Evolutionary conservation across 2,888 invertebrate species (phyloP).

Genomic region (Metellina segmentata): DNA sequence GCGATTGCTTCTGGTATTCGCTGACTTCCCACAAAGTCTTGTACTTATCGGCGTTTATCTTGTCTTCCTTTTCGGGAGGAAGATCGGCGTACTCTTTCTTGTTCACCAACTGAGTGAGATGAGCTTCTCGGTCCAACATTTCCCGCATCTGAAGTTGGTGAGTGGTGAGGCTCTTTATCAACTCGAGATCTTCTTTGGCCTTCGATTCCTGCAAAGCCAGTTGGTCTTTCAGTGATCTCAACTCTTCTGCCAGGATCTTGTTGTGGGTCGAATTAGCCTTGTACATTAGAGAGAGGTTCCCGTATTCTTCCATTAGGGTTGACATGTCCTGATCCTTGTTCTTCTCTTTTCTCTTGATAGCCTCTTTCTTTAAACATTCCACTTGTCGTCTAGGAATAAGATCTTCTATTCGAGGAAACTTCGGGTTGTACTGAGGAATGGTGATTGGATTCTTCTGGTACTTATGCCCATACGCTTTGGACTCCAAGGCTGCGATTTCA

Average conservation of each 20-base stretch:
- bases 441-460: slow-evolving; percentile 51
- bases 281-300: slow-evolving; percentile 47
- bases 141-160: slow-evolving; percentile 59
- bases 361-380: slow-evolving; percentile 24
- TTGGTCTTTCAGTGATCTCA: slow-evolving; percentile 48
- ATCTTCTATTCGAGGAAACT: slow-evolving; percentile 42
- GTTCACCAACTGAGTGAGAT: slow-evolving; percentile 22
- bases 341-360: slow-evolving; percentile 4
- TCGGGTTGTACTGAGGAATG: slow-evolving; percentile 52
- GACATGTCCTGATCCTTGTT: slow-evolving; percentile 13
- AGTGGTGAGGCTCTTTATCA: slow-evolving; percentile 31
- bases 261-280: slow-evolving; percentile 57
- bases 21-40: slow-evolving; percentile 61
- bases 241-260: slow-evolving; percentile 55
- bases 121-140: slow-evolving; percentile 48
- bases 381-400: slow-evolving; percentile 41
- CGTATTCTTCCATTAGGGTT: slow-evolving; percentile 49
- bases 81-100: neutral
- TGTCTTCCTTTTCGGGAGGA: neutral
- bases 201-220: slow-evolving; percentile 3
- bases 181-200: slow-evolving; percentile 37
- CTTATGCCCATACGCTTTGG: slow-evolving; percentile 57
- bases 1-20: slow-evolving; percentile 44
- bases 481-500: slow-evolving; percentile 51
- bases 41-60: slow-evolving; percentile 27